Evolutionary conservation across 2,113 vertebrate species (phyloP).

Genomic region (Tachycineta bicolor): DNA sequence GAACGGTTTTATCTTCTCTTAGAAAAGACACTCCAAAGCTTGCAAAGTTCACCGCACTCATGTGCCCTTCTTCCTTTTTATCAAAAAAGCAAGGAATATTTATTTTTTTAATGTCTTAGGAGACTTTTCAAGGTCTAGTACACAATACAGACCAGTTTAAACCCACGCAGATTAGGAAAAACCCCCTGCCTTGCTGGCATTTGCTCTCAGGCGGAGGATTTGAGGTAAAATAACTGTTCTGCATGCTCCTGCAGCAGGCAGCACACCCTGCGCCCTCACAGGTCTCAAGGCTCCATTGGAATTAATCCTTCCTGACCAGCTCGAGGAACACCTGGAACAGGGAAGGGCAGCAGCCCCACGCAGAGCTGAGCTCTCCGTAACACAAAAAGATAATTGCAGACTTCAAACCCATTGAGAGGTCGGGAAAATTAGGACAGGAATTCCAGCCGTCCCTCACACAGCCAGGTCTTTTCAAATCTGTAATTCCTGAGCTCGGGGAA

Average conservation of each 20-base stretch:
- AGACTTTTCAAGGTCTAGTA: background rate
- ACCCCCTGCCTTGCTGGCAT: background rate
- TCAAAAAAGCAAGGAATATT: background rate
- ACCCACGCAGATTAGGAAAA: background rate
- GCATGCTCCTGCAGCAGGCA: background rate
- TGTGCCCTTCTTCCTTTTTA: background rate
- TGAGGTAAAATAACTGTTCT: background rate
- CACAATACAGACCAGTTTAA: background rate
- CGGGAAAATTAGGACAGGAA: background rate
- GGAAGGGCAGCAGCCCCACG: background rate
- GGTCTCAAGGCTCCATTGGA: background rate
- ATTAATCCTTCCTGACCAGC: background rate
- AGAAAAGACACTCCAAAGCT: background rate
- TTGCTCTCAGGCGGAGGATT: background rate
- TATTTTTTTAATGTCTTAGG: background rate
- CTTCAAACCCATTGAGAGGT: background rate
- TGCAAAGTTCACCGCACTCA: background rate
- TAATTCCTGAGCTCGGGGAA: background rate
- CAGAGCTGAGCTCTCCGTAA: background rate
- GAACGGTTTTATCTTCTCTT: background rate
- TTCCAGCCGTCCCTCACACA: background rate
- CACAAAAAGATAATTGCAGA: fast-evolving
- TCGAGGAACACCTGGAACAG: background rate
- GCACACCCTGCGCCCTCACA: background rate
- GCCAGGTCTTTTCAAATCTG: background rate